phyloP scores from a whole-genome alignment of 2,113 vertebrate species.

The Chaetodon auriga region DNA sequence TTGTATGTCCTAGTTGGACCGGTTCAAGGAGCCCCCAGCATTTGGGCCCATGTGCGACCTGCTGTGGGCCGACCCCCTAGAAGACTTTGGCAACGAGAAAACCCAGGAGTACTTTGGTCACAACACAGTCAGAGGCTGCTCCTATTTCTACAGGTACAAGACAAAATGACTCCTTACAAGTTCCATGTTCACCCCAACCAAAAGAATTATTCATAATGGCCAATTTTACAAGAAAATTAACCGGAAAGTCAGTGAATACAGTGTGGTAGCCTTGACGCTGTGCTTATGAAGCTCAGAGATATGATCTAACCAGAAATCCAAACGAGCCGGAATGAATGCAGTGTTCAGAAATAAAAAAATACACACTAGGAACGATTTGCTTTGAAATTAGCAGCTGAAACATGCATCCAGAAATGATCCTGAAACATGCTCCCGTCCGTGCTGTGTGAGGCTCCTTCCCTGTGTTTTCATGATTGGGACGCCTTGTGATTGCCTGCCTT shows the following conservation, averaged over 20 bases:
- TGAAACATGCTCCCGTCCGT: neutral
- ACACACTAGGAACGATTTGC: neutral
- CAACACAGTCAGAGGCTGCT: constrained; percentile 88
- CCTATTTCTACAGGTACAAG: constrained; percentile 88
- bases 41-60: constrained; percentile 90
- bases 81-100: constrained; percentile 90
- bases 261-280: neutral
- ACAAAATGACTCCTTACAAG: neutral
- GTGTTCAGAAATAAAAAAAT: constrained; percentile 33
- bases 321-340: constrained; percentile 16
- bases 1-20: constrained; percentile 82
- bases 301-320: constrained; percentile 12
- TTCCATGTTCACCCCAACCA: neutral
- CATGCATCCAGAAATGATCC: neutral
- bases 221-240: constrained; percentile 17
- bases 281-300: constrained; percentile 23
- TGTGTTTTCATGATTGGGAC: constrained; percentile 33
- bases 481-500: neutral
- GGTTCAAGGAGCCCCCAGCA: constrained; percentile 89
- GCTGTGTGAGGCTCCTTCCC: neutral
- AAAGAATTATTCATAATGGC: constrained; percentile 6
- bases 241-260: constrained; percentile 13
- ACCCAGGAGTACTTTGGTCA: constrained; percentile 89
- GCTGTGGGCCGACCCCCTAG: constrained; percentile 88
- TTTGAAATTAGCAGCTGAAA: constrained; percentile 25